Percentiles rank a stretch among this genome's conserved stretches.
These are phyloP conservation scores for Vultur gryphus DNA, from an alignment of 2,797 vertebrate genomes.

Conservation along the genomic window DNA sequence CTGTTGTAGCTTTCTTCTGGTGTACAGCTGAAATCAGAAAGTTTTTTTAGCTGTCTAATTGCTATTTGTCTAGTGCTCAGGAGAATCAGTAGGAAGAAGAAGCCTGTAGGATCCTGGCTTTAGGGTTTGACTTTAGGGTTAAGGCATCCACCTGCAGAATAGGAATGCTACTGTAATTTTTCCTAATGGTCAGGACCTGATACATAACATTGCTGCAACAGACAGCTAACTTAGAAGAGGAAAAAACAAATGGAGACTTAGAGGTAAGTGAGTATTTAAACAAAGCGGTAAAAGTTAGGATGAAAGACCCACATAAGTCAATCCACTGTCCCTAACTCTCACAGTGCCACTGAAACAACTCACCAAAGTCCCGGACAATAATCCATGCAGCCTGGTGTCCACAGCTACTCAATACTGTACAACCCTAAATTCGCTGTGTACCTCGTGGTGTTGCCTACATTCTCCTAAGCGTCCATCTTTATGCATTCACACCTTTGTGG, in stretches of 20 bases:
- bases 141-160: background rate
- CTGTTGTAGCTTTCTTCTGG: background rate
- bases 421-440: background rate
- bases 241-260: background rate
- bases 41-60: background rate
- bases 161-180: background rate
- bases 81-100: background rate
- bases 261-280: background rate
- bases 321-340: background rate
- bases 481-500: background rate
- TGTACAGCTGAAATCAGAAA: background rate
- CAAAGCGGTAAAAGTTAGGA: background rate
- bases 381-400: background rate
- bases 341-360: background rate
- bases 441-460: fast-evolving
- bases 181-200: background rate
- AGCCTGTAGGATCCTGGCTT: background rate
- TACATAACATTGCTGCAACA: background rate
- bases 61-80: background rate
- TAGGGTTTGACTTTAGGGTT: background rate
- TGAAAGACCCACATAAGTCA: background rate
- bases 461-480: background rate
- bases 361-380: background rate
- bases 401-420: background rate
- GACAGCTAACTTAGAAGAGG: background rate